A percentile compares a stretch with the other conserved stretches of the same genome.
Evolutionary conservation across 53 echinoderm and acorn worm species (phyloP).

Genomic region (Glandiceps talaboti): DNA sequence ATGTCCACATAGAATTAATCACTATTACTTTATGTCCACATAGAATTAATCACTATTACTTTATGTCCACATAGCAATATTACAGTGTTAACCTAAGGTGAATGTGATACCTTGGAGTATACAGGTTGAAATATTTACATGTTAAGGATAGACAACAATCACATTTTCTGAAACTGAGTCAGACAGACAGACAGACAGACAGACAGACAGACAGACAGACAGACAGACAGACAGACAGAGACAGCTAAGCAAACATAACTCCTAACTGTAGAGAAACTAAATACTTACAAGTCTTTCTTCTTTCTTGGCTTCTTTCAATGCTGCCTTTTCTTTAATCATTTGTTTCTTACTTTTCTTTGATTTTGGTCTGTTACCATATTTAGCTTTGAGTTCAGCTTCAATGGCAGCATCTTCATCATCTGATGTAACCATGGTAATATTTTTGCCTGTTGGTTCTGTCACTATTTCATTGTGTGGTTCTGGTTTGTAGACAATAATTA

Average conservation of each 20-base stretch:
- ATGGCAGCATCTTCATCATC: constrained; percentile 63
- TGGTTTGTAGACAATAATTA: too few species aligned
- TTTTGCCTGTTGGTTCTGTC: neutral
- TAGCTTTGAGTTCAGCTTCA: constrained; percentile 53
- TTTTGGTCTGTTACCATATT: constrained; percentile 3
- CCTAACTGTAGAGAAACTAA: too few species aligned
- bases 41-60: too few species aligned
- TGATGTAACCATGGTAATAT: neutral
- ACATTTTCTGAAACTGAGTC: too few species aligned
- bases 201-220: too few species aligned
- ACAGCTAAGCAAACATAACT: neutral
- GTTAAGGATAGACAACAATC: neutral
- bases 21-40: too few species aligned
- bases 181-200: too few species aligned
- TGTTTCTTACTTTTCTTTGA: constrained; percentile 81
- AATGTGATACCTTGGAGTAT: too few species aligned
- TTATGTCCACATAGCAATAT: too few species aligned
- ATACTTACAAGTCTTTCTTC: constrained; percentile 60
- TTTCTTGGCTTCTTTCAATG: constrained; percentile 45
- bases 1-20: too few species aligned
- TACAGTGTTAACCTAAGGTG: too few species aligned
- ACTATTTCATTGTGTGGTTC: neutral
- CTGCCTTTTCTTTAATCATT: constrained; percentile 64
- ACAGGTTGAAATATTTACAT: neutral
- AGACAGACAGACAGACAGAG: too few species aligned